Conservation (phyloP, 2,113 vertebrate genomes). For the Otus sunia region DNA sequence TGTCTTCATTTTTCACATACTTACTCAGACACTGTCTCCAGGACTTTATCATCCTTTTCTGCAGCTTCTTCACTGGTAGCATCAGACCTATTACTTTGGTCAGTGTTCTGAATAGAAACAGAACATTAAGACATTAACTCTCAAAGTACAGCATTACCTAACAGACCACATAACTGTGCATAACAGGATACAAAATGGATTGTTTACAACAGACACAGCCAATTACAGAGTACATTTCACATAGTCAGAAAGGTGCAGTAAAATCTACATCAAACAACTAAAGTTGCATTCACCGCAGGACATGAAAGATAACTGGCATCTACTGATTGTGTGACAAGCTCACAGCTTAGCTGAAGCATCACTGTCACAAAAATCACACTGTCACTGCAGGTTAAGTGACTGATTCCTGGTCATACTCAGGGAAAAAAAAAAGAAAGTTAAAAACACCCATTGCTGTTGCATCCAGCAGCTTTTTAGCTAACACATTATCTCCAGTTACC, state of each 20-base stretch:
- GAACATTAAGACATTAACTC: background rate
- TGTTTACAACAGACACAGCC: background rate
- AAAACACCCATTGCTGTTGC: background rate
- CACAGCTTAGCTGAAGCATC: background rate
- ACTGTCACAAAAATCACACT: background rate
- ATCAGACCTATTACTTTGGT: background rate
- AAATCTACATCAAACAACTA: background rate
- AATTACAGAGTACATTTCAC: background rate
- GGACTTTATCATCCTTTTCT: background rate
- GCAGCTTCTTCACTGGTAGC: background rate
- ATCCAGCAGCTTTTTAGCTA: background rate
- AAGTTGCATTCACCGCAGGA: background rate
- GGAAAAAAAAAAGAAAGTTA: background rate
- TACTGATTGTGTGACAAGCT: background rate
- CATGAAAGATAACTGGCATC: background rate
- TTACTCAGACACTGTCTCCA: constrained; percentile 24
- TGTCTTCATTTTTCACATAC: background rate
- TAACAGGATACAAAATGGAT: background rate
- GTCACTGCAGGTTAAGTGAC: background rate
- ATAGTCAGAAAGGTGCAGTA: background rate
- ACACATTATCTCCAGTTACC: background rate
- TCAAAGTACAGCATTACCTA: background rate
- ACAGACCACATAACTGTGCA: background rate
- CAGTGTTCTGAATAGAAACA: constrained; percentile 3
- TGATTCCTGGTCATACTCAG: background rate